Conservation (phyloP, 2,797 vertebrate genomes). For the Galago senegalensis region DNA sequence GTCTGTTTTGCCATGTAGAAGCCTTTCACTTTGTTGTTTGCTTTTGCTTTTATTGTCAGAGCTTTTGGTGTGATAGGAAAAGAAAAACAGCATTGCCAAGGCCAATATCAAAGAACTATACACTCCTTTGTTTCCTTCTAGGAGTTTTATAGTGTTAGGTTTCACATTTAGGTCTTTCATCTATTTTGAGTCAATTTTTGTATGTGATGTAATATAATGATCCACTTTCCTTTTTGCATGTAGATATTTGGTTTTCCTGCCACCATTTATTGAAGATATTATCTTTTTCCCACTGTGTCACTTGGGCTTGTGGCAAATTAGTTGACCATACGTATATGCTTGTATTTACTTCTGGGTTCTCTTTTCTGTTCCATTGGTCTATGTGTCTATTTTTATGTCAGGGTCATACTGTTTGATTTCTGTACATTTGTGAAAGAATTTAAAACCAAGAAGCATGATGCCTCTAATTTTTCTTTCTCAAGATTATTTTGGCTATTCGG, state of each 20-base stretch:
- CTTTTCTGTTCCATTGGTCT: background rate
- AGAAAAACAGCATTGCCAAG: background rate
- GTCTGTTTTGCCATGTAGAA: background rate
- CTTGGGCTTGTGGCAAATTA: background rate
- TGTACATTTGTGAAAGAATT: background rate
- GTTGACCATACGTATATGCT: background rate
- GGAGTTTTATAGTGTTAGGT: background rate
- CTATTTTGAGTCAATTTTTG: background rate
- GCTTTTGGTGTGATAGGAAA: background rate
- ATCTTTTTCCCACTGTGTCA: background rate
- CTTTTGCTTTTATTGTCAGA: background rate
- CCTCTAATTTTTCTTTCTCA: background rate
- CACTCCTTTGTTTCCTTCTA: background rate
- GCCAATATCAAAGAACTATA: background rate
- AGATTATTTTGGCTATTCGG: background rate
- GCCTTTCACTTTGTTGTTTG: background rate
- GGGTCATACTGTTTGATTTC: background rate
- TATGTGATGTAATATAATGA: background rate
- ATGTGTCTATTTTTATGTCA: background rate
- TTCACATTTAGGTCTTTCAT: background rate
- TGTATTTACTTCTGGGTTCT: background rate
- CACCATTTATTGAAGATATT: background rate
- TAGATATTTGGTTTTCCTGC: background rate
- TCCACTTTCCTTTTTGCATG: background rate
- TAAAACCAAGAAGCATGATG: background rate